phyloP scores from a whole-genome alignment of 2,797 vertebrate species.

The Eulemur rubriventer region DNA sequence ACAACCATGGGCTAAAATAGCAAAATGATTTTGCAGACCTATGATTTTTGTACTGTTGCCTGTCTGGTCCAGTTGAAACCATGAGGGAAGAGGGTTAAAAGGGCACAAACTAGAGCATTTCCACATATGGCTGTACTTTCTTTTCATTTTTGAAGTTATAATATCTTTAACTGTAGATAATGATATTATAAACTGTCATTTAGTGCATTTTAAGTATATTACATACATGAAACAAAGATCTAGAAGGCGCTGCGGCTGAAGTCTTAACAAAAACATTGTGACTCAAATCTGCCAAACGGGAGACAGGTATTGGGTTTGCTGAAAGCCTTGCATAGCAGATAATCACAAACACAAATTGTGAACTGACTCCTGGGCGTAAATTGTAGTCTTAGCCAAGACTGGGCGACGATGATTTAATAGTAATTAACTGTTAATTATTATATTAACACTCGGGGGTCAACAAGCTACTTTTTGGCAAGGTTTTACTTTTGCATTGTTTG shows the following conservation, averaged over 20 bases:
- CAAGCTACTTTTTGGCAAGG: not conserved
- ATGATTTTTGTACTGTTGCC: slow-evolving; percentile 72
- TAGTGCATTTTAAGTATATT: slow-evolving; percentile 86
- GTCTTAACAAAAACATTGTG: slow-evolving; percentile 77
- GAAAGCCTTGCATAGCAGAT: not conserved
- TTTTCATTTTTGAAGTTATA: slow-evolving; percentile 88
- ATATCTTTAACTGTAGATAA: slow-evolving; percentile 90
- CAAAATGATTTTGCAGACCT: slow-evolving; percentile 81
- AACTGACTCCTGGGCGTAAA: not conserved
- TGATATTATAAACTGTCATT: slow-evolving; percentile 90
- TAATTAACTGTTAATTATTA: slow-evolving; percentile 57
- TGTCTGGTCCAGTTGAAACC: slow-evolving; percentile 74
- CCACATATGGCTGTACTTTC: slow-evolving; percentile 89
- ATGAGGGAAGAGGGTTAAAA: slow-evolving; percentile 80
- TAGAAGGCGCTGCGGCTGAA: slow-evolving; percentile 76
- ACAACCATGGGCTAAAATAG: slow-evolving; percentile 73
- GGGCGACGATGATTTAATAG: not conserved
- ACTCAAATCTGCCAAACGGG: slow-evolving; percentile 32
- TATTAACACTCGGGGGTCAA: slow-evolving; percentile 22
- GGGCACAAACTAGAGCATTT: slow-evolving; percentile 86
- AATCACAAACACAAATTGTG: not conserved
- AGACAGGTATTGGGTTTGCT: not conserved
- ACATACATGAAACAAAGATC: slow-evolving; percentile 84
- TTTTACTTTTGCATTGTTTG: slow-evolving; percentile 27
- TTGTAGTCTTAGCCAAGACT: not conserved